These are phyloP conservation scores for Eupsilia transversa DNA, from an alignment of 2,888 invertebrate genomes.

Conservation along the genomic window DNA sequence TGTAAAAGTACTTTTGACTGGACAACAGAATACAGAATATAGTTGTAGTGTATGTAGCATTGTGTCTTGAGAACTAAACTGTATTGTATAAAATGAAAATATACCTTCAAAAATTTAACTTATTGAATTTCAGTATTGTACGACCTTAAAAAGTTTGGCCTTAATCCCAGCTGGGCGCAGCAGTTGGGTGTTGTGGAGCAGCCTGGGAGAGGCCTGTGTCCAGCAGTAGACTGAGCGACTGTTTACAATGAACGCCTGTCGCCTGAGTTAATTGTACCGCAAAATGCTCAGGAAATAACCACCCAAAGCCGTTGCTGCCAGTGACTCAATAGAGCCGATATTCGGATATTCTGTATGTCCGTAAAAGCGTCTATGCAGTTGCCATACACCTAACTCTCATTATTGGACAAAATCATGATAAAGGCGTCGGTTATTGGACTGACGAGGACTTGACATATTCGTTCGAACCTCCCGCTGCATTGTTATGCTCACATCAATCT, in stretches of 20 bases:
- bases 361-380: not conserved
- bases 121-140: not conserved
- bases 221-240: not conserved
- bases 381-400: not conserved
- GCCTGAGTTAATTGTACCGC: not conserved
- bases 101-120: too few species aligned
- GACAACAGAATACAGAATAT: too few species aligned
- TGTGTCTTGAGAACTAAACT: too few species aligned
- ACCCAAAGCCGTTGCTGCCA: not conserved
- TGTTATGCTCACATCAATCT: too few species aligned
- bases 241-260: too few species aligned
- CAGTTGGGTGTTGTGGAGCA: too few species aligned
- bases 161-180: too few species aligned
- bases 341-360: too few species aligned
- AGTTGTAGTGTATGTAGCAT: too few species aligned
- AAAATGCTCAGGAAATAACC: not conserved
- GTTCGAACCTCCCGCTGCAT: not conserved
- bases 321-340: not conserved
- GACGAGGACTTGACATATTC: too few species aligned
- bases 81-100: too few species aligned
- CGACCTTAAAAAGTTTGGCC: not conserved
- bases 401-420: not conserved
- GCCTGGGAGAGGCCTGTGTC: not conserved
- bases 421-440: not conserved
- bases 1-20: too few species aligned